A percentile compares a stretch with the other conserved stretches of the same genome.
Conservation (phyloP, 1,140 invertebrate genomes). For the Stegodyphus mimosarum region DNA sequence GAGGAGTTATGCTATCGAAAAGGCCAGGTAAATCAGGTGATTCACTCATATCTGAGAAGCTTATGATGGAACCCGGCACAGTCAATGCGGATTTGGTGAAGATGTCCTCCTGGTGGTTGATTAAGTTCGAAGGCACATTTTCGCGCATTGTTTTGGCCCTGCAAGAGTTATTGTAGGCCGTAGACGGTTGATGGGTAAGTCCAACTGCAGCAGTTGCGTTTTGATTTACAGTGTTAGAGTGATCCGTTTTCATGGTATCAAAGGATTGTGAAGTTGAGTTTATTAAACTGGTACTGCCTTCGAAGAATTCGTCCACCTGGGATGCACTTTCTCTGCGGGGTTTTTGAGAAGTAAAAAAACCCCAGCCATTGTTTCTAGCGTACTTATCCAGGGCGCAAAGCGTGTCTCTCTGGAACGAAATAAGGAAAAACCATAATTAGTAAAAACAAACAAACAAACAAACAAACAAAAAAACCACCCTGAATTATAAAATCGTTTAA, state of each 20-base stretch:
- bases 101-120: background rate
- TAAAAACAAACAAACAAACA: background rate
- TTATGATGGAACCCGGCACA: background rate
- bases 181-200: background rate
- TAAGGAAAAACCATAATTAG: background rate
- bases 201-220: background rate
- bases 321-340: slow-evolving; percentile 74
- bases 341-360: slow-evolving; percentile 65
- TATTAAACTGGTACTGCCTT: slow-evolving; percentile 62
- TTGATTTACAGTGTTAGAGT: background rate
- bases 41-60: slow-evolving; percentile 1
- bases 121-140: slow-evolving; percentile 1
- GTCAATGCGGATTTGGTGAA: background rate
- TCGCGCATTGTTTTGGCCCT: background rate
- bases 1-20: slow-evolving; percentile 40
- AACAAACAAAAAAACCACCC: background rate
- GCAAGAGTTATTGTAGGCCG: background rate
- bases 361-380: slow-evolving; percentile 31
- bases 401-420: slow-evolving; percentile 1
- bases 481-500: too few species aligned
- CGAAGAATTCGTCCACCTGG: slow-evolving; percentile 79
- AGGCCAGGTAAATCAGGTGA: slow-evolving; percentile 17
- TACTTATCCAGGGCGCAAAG: slow-evolving; percentile 45
- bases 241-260: background rate
- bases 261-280: background rate